These are phyloP conservation scores for Morpho deidamia DNA, from an alignment of 2,888 invertebrate genomes.

Conservation along the genomic window DNA sequence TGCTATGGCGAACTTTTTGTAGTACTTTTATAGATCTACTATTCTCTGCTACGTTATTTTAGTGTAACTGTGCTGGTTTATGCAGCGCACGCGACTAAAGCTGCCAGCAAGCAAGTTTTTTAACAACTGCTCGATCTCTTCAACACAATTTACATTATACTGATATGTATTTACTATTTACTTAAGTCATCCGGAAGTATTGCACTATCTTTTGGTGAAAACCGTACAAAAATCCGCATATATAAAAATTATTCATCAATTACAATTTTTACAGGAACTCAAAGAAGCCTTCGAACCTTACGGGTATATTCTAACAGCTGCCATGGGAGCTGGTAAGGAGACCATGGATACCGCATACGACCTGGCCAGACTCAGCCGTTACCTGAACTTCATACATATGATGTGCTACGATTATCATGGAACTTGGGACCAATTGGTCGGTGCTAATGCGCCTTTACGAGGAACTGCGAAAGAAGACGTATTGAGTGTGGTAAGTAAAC, in stretches of 20 bases:
- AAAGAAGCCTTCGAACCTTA: conserved; percentile 83
- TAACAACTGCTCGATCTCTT: too few relatives aligned
- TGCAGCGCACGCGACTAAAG: too few relatives aligned
- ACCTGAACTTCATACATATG: conserved; percentile 86
- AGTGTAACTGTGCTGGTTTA: too few relatives aligned
- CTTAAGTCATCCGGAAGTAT: too few relatives aligned
- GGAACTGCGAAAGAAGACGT: conserved; percentile 69
- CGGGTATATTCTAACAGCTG: conserved; percentile 87
- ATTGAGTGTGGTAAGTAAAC: conserved; percentile 82
- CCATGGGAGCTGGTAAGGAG: conserved; percentile 86
- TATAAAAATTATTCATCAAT: background rate
- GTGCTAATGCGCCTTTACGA: conserved; percentile 87
- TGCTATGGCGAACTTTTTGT: too few relatives aligned
- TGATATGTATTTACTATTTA: too few relatives aligned
- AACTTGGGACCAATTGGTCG: conserved; percentile 86
- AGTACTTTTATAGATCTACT: too few relatives aligned
- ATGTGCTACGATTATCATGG: conserved; percentile 96
- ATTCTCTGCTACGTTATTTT: too few relatives aligned
- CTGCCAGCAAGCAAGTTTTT: too few relatives aligned
- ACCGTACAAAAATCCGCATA: too few relatives aligned
- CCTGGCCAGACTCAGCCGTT: conserved; percentile 81
- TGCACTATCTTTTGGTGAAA: too few relatives aligned
- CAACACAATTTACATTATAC: too few relatives aligned
- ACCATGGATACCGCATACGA: conserved; percentile 89
- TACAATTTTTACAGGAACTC: conserved; percentile 77